Evolutionary conservation across 2,888 invertebrate species (phyloP), one percentile per base, ranked within the genome.

Genomic region (Drosophila maculinotata): DNA sequence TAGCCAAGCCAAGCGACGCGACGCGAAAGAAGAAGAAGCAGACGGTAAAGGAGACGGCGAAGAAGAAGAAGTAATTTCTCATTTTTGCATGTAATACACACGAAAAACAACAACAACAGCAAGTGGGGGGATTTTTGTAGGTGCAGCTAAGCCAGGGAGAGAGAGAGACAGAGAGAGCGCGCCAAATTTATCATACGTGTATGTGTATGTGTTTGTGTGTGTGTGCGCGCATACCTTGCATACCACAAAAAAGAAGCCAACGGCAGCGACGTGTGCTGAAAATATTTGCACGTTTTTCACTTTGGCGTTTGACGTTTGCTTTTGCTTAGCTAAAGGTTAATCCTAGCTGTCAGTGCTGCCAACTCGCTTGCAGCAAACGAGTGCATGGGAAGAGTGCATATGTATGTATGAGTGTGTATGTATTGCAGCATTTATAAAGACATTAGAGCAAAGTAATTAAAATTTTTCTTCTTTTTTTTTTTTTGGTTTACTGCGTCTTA

Each of bases 251-350:
- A 76, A 56, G 49, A 68, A 73, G 60, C 73, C 64, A 57, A 56
- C 54, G 49, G 36, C 57, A 59, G 41, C 62, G 49, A 31, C 62
- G 67, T 71, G 67, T 66, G 82, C 73, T 76, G 57, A 74, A 79
- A 73, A 81, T 81, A 84, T 81, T 81, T 78, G 84, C 81, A 84
- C 84, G 81, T 84, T 84, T 83, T 68, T 59, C 60, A 66, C 68
- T 69, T 64, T 64, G 74, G 39, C 48, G 62, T 39, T 70, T 66
- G 45, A 49, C 52, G 41, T 44, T 69, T 53, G 58, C 38, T 35
- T 20, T 56, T 45, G 45, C 62, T 63, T 59, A 48, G 54, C 53
- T 53, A 74, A 74, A 70, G 75, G 75, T 74, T 74, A 74, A 69
- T 57, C 53, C 59, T 23, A 31, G n/a, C 14, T 35, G 23, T n/a